Evolutionary conservation across 35 echinoderm and acorn worm genomes (phyloP).

Genomic region (Hemicentrotus pulcherrimus): DNA sequence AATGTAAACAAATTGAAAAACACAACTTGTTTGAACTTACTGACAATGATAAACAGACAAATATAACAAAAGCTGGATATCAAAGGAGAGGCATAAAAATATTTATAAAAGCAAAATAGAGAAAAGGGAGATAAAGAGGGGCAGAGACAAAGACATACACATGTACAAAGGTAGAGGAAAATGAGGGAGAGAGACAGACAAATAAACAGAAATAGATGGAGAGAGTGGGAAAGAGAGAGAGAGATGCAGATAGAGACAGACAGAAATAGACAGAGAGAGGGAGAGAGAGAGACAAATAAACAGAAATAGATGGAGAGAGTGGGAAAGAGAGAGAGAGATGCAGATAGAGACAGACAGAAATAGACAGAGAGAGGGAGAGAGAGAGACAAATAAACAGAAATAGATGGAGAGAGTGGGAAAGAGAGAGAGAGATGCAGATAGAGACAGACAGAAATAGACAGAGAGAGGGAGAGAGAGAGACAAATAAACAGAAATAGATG

Average conservation of each 20-base stretch:
- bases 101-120: too few relatives aligned
- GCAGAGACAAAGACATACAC: too few relatives aligned
- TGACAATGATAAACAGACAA: too few relatives aligned
- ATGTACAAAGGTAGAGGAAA: not conserved
- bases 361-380: not conserved
- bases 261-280: not conserved
- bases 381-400: not conserved
- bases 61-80: too few relatives aligned
- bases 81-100: too few relatives aligned
- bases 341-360: not conserved
- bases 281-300: too few relatives aligned
- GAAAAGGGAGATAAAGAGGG: too few relatives aligned
- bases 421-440: not conserved
- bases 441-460: not conserved
- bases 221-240: not conserved
- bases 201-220: not conserved
- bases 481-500: not conserved
- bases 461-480: not conserved
- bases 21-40: too few relatives aligned
- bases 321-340: not conserved
- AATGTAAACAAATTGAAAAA: too few relatives aligned
- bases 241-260: not conserved
- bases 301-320: too few relatives aligned
- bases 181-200: not conserved
- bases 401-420: not conserved